Conservation (phyloP, 2,113 vertebrate genomes). For the Sylvietta virens region DNA sequence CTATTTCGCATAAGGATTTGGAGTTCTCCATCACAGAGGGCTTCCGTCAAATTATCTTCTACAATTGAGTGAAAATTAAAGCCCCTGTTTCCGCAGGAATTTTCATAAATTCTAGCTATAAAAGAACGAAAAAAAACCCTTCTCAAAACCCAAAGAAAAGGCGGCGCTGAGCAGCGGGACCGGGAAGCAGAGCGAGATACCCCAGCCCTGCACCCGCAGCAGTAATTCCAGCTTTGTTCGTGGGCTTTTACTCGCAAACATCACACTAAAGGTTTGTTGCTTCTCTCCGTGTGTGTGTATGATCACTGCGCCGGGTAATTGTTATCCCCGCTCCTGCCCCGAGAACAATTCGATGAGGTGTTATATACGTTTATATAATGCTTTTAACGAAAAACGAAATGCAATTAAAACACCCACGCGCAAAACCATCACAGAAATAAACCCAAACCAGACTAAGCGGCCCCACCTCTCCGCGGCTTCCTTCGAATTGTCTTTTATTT, state of each 20-base stretch:
- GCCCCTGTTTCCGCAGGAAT: neutral
- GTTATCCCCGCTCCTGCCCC: neutral
- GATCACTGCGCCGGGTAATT: neutral
- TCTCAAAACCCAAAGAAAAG: neutral
- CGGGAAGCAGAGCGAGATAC: neutral
- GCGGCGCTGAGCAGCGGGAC: neutral
- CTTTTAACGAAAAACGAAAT: constrained; percentile 59
- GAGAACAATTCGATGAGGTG: constrained; percentile 46
- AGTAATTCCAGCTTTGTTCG: constrained; percentile 11
- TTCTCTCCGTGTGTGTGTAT: neutral
- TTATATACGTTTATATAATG: constrained; percentile 1
- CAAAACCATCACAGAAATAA: constrained; percentile 47
- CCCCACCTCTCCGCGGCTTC: constrained; percentile 6
- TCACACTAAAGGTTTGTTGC: neutral
- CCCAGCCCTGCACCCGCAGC: neutral
- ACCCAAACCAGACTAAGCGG: neutral
- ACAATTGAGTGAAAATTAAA: neutral
- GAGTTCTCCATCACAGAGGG: neutral
- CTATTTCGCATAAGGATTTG: neutral
- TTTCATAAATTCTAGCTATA: neutral
- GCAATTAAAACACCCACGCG: constrained; percentile 59
- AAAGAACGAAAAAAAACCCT: neutral
- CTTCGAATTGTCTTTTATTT: constrained; percentile 20
- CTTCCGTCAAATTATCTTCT: neutral
- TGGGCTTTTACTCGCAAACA: neutral